phyloP scores from a whole-genome alignment of 2,113 vertebrate species.

The Chaetodon trifascialis region DNA sequence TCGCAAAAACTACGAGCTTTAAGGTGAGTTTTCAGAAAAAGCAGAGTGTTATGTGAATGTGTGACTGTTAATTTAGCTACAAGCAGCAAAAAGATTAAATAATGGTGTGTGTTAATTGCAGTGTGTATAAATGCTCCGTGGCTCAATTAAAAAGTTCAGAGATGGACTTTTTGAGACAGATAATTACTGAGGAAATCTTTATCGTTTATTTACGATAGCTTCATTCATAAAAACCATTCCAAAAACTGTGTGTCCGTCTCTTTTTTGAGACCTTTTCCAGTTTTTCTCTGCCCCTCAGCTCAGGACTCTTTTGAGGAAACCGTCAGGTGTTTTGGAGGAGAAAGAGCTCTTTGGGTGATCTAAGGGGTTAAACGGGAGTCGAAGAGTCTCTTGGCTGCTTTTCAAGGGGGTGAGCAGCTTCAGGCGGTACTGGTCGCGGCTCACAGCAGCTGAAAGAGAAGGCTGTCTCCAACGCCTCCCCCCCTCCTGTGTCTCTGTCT shows the following conservation, averaged over 20 bases:
- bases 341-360: conserved; percentile 60
- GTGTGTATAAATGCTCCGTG: background rate
- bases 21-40: no score
- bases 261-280: background rate
- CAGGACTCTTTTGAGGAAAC: conserved; percentile 14
- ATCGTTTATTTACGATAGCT: background rate
- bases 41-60: no score
- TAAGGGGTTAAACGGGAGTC: conserved; percentile 75
- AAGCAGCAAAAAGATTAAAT: background rate
- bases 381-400: conserved; percentile 79
- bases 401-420: conserved; percentile 78
- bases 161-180: conserved; percentile 10
- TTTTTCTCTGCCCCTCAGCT: background rate
- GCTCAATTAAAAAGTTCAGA: conserved; percentile 5
- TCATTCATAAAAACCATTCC: conserved; percentile 5
- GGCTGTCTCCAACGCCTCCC: conserved; percentile 74
- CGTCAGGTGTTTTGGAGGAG: conserved; percentile 47
- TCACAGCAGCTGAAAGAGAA: conserved; percentile 84
- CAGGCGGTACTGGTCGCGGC: conserved; percentile 79
- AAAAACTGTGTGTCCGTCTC: background rate
- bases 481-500: conserved; percentile 81
- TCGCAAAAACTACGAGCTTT: background rate
- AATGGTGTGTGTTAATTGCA: background rate
- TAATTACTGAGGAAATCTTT: background rate
- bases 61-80: no score